Evolutionary conservation across 2,113 vertebrate species (phyloP).

Genomic region (Actenoides hombroni): DNA sequence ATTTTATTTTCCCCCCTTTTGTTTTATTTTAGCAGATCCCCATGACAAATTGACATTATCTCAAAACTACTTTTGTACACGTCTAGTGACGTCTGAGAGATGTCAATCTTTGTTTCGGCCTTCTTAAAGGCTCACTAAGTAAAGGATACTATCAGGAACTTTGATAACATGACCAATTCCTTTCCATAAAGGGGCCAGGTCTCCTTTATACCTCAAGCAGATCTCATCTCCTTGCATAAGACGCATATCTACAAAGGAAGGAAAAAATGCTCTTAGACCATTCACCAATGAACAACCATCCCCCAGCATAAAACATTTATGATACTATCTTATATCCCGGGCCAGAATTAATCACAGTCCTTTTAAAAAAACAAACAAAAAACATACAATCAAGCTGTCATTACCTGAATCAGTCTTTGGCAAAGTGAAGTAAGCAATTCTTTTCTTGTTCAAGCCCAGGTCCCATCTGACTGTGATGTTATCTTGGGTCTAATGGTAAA

Average conservation of each 20-base stretch:
- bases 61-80: neutral
- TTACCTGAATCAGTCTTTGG: constrained; percentile 99
- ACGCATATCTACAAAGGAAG: constrained; percentile 86
- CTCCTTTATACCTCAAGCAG: constrained; percentile 95
- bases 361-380: neutral
- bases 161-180: constrained; percentile 98
- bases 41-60: fast-evolving
- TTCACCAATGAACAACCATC: neutral
- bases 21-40: neutral
- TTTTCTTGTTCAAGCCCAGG: constrained; percentile 99
- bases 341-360: neutral
- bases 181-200: constrained; percentile 94
- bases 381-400: constrained; percentile 44
- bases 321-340: neutral
- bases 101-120: neutral
- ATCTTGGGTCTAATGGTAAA: constrained; percentile 89
- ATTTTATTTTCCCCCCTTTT: neutral
- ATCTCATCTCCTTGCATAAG: constrained; percentile 99
- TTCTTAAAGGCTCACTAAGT: neutral
- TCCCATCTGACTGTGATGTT: constrained; percentile 99
- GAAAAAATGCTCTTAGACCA: neutral
- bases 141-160: constrained; percentile 99
- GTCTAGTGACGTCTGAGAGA: fast-evolving
- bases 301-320: neutral
- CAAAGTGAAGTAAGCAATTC: constrained; percentile 98